Base-by-base conservation (phyloP, 1,140 invertebrate species). In the Bilobella aurantiaca region DNA sequence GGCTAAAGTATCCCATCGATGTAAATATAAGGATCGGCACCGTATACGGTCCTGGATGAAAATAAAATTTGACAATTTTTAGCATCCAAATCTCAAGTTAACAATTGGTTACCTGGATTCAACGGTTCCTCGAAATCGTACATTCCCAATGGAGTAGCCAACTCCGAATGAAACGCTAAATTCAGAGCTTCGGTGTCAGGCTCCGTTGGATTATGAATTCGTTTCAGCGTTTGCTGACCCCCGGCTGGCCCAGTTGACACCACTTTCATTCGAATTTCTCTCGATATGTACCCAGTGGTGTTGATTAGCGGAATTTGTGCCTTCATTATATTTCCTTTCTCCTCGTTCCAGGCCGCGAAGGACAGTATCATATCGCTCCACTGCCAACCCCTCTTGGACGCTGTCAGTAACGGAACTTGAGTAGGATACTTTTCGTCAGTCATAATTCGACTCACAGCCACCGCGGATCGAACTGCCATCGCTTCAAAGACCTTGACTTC, bases 311-410 rank as follows among this genome's bases (percentile, higher is more conserved):
- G 65, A 29, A 70, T 29, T 3, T 58, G 2, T 16, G 68, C 69
- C 16, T 59, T 62, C 14, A 73, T 63, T 1, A 14, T 30, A 23
- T 64, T 37, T 0, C 68, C 68, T 34, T 73, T 73, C 30, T 73
- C 71, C 1, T 42, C 27, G 47, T 73, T 73, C 71, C 71, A 73
- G 25, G 47, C n/a, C 0, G 66, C 66, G 2, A 73, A 64, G 0
- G 66, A 69, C 28, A 70, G 30, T 34, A 73, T 49, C 71, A 73
- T 73, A 67, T 73, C 71, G 2, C 66, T 67, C 71, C 71, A 73
- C 3, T 61, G 60, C 71, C 71, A 73, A 1, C 71, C 71, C 25
- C 68, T 68, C 53, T 65, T 66, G 0, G 62, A 60, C 1, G 71
- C 71, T 53, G 71, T 62, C 14, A 68, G 27, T 0, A 73, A 42